Evolutionary conservation across 2,113 vertebrate species (phyloP).

Genomic region (Syngnathus scovelli): DNA sequence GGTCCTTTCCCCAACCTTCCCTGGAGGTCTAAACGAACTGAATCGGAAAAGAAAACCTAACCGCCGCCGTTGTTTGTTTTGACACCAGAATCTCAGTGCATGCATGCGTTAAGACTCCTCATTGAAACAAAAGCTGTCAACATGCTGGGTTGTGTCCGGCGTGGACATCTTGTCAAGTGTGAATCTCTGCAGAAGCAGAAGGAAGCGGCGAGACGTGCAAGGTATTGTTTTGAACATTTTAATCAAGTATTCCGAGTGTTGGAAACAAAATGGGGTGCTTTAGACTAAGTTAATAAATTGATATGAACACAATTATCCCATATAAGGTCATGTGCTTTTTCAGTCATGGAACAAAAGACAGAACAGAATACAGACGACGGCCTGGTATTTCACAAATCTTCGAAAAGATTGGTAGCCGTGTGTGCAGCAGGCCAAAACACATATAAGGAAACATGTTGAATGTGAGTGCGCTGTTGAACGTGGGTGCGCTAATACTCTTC

Average conservation of each 20-base stretch:
- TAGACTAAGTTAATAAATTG: slow-evolving; percentile 72
- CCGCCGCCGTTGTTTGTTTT: slow-evolving; percentile 54
- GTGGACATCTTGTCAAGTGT: slow-evolving; percentile 30
- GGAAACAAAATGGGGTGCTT: slow-evolving; percentile 57
- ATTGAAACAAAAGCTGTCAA: slow-evolving; percentile 44
- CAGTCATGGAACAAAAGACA: neutral
- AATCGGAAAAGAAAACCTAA: slow-evolving; percentile 36
- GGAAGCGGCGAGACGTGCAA: neutral
- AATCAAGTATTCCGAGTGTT: slow-evolving; percentile 50
- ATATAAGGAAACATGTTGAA: neutral
- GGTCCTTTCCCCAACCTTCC: neutral
- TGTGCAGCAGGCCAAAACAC: too few species aligned
- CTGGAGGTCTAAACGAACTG: slow-evolving; percentile 4
- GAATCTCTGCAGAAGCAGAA: neutral
- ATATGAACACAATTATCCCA: slow-evolving; percentile 61
- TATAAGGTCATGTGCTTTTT: too few species aligned
- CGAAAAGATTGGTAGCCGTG: too few species aligned
- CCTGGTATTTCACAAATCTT: too few species aligned
- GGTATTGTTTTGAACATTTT: slow-evolving; percentile 31
- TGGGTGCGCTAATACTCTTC: slow-evolving; percentile 1
- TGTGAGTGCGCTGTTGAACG: too few species aligned
- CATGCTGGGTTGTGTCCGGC: slow-evolving; percentile 20
- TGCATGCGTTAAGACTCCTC: slow-evolving; percentile 59
- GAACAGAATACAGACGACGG: neutral
- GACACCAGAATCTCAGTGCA: slow-evolving; percentile 71